Percentiles rank a stretch among this genome's conserved stretches.
These are phyloP conservation scores for Pomatostomus ruficeps DNA, from an alignment of 2,113 vertebrate genomes.

Conservation along the genomic window DNA sequence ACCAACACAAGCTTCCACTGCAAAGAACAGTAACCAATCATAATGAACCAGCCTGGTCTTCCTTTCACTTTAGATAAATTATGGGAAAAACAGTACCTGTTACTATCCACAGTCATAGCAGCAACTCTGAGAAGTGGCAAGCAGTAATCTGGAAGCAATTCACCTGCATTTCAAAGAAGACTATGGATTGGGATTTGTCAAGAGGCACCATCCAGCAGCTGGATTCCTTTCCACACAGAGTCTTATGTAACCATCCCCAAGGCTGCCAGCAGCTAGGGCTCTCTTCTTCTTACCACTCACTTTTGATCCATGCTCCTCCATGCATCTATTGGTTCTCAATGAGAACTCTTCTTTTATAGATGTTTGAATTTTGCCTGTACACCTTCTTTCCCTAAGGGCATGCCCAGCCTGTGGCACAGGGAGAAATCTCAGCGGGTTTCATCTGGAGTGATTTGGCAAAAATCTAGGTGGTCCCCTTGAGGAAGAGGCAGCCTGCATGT, in stretches of 20 bases:
- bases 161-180: background rate
- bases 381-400: background rate
- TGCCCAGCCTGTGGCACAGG: background rate
- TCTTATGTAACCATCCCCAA: background rate
- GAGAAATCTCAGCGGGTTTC: background rate
- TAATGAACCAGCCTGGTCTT: background rate
- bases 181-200: accelerated
- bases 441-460: background rate
- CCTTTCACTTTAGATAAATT: background rate
- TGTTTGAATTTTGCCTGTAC: background rate
- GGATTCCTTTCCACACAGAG: background rate
- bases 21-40: background rate
- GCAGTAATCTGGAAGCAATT: background rate
- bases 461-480: background rate
- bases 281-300: background rate
- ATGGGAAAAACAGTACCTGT: background rate
- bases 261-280: background rate
- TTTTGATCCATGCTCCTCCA: background rate
- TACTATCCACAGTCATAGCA: background rate
- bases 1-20: background rate
- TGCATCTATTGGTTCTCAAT: accelerated
- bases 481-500: background rate
- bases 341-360: background rate
- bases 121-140: background rate
- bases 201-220: background rate